These are phyloP conservation scores for Menidia menidia DNA, from an alignment of 2,797 vertebrate species.

Conservation along the genomic window DNA sequence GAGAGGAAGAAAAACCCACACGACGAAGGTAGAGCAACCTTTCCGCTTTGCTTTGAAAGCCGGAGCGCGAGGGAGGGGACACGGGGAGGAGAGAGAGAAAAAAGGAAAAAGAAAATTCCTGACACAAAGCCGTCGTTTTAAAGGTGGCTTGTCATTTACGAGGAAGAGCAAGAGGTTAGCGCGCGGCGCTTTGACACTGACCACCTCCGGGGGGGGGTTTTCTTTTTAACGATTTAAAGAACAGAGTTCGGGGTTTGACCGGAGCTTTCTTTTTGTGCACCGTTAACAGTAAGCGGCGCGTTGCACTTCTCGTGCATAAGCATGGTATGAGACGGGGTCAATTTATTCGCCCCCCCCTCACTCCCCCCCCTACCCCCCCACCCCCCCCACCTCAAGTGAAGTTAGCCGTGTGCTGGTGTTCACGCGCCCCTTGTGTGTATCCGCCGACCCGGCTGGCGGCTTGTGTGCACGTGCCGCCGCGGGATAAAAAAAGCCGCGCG, in stretches of 20 bases:
- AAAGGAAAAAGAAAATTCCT: slow-evolving; percentile 57
- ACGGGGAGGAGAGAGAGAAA: slow-evolving; percentile 13
- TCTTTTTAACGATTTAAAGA: slow-evolving; percentile 25
- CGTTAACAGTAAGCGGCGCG: slow-evolving; percentile 49
- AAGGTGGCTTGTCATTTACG: slow-evolving; percentile 91
- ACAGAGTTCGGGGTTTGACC: slow-evolving; percentile 66
- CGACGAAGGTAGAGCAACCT: slow-evolving; percentile 83
- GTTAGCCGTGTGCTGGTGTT: slow-evolving; percentile 52
- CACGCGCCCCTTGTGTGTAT: slow-evolving; percentile 10
- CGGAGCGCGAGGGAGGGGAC: slow-evolving; percentile 47
- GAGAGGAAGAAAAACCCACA: slow-evolving; percentile 60
- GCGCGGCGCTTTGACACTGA: slow-evolving; percentile 74
- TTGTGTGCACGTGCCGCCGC: slow-evolving; percentile 10
- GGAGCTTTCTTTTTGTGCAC: slow-evolving; percentile 50
- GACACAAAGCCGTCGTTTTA: slow-evolving; percentile 92
- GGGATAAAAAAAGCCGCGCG: slow-evolving; percentile 20
- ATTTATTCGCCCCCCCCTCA: slow-evolving; percentile 58
- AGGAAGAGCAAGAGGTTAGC: slow-evolving; percentile 82
- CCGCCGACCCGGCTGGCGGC: slow-evolving; percentile 13
- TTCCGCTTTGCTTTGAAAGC: slow-evolving; percentile 77
- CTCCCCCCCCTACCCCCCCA: slow-evolving; percentile 35
- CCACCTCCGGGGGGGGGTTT: slow-evolving; percentile 46
- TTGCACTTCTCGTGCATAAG: slow-evolving; percentile 47
- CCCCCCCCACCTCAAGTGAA: slow-evolving; percentile 47
- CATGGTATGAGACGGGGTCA: slow-evolving; percentile 71